Percentiles rank a stretch among this genome's conserved stretches.
These are phyloP conservation scores for Phyllotreta striolata DNA, from an alignment of 2,888 invertebrate species.

Conservation along the genomic window DNA sequence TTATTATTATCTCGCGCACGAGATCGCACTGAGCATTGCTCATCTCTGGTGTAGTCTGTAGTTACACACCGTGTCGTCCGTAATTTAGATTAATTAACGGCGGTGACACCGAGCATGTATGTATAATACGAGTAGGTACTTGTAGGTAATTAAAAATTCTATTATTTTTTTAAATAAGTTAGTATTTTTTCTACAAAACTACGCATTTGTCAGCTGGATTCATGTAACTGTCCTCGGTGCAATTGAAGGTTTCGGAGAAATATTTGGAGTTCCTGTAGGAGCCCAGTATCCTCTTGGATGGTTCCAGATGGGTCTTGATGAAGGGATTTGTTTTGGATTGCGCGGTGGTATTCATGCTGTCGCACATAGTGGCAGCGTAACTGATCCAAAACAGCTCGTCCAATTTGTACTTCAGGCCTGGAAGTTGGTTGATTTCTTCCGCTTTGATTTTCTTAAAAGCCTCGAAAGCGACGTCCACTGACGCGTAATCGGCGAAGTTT, in stretches of 20 bases:
- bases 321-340: too few relatives aligned
- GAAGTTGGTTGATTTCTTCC: conserved; percentile 70
- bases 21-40: too few relatives aligned
- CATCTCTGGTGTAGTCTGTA: too few relatives aligned
- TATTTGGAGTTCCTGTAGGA: conserved; percentile 46
- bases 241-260: conserved; percentile 50
- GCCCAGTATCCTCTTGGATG: conserved; percentile 43
- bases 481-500: conserved; percentile 91
- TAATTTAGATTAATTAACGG: too few relatives aligned
- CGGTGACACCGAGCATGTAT: neutral
- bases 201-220: conserved; percentile 50
- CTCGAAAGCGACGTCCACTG: conserved; percentile 84
- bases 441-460: conserved; percentile 78
- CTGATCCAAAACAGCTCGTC: conserved; percentile 64
- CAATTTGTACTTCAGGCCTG: conserved; percentile 69
- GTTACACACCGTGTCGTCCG: too few relatives aligned
- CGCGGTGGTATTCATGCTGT: conserved; percentile 37
- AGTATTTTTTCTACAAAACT: conserved; percentile 33
- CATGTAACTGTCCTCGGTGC: conserved; percentile 46
- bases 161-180: too few relatives aligned
- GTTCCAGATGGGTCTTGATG: conserved; percentile 35
- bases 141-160: too few relatives aligned
- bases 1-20: too few relatives aligned
- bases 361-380: conserved; percentile 46
- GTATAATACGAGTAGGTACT: too few relatives aligned